Evolutionary conservation across 23 tunicate genomes (phyloP), one percentile per base, ranked within the genome.

Genomic region (Pegea sp.): DNA sequence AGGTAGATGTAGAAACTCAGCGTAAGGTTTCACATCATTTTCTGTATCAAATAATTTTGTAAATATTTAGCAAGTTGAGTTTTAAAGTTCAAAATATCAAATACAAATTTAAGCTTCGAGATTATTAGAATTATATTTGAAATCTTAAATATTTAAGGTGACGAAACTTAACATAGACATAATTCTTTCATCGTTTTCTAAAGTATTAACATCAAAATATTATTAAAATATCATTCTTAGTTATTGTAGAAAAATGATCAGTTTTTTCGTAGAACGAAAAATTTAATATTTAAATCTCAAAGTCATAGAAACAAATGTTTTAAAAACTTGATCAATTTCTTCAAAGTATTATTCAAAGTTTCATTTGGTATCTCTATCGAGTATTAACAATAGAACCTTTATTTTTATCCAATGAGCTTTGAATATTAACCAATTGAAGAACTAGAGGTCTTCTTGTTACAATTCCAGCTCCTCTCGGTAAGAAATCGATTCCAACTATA

Each of bases 401-500:
- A 24, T 55, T 55, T 6, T 24, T 22, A 24, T 38, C 28, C 6
- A 16, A 28, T 24, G 31, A 23, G 0, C 54, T 33, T 4, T 54
- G 27, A 2, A 66, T 63, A 60, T 74, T 70, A 0, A 86, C 61
- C 4, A 86, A 64, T 58, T 86, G 86, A 4, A 86, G 55, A n/a
- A 74, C 62, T 3, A 86, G 50, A 8, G 96, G 96, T 42, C 96
- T 54, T 19, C 96, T 48, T 19, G 96, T 86, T 13, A 77, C 81
- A 38, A 86, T 86, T 5, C 96, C 96, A 44, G 76, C 68, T 0
- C 78, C 75, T 26, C 96, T 74, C 3, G 96, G 96, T 28, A 86
- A 33, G 53, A 86, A 86, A 64, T 86, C 96, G 58, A 75, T 66
- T 27, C 96, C 96, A 58, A 86, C 96, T 26, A 86, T 31, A 58